Evolutionary conservation across 2,888 invertebrate species (phyloP).

Genomic region (Adela reaumurella): DNA sequence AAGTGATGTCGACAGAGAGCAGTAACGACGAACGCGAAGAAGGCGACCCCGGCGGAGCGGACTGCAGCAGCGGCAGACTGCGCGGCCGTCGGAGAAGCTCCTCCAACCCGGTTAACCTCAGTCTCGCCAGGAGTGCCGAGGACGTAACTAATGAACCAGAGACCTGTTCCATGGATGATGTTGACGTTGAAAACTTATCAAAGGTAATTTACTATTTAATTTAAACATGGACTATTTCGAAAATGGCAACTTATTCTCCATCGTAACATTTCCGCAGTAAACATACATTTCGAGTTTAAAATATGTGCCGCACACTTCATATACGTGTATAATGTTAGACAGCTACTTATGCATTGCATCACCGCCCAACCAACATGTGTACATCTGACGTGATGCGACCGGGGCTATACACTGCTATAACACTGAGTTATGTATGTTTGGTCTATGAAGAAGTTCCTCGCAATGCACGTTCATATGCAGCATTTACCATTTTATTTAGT

Average conservation of each 20-base stretch:
- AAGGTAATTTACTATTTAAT: neutral
- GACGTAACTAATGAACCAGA: conserved; percentile 57
- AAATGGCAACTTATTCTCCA: neutral
- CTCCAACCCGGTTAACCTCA: conserved; percentile 80
- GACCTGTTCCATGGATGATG: conserved; percentile 44
- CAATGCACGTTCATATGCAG: too few relatives aligned
- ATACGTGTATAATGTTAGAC: too few relatives aligned
- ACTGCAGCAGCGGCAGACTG: conserved; percentile 44
- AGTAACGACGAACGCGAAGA: conserved; percentile 52
- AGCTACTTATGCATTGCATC: too few relatives aligned
- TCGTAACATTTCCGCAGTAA: too few relatives aligned
- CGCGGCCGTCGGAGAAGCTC: conserved; percentile 67
- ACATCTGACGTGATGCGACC: too few relatives aligned
- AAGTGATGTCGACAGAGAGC: conserved; percentile 46
- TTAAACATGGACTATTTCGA: conserved; percentile 1
- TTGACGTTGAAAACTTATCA: conserved; percentile 47
- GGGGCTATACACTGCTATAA: too few relatives aligned
- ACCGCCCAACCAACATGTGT: too few relatives aligned
- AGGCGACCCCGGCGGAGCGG: conserved; percentile 48
- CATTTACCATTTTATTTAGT: too few relatives aligned
- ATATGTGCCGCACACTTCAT: too few relatives aligned
- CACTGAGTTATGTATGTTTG: too few relatives aligned
- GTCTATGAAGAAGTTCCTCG: too few relatives aligned
- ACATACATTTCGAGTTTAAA: too few relatives aligned
- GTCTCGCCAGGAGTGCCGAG: conserved; percentile 55